A percentile compares a stretch with the other conserved stretches of the same genome.
Conservation (phyloP, 2,888 invertebrate genomes). For the Mechanitis messenoides region DNA sequence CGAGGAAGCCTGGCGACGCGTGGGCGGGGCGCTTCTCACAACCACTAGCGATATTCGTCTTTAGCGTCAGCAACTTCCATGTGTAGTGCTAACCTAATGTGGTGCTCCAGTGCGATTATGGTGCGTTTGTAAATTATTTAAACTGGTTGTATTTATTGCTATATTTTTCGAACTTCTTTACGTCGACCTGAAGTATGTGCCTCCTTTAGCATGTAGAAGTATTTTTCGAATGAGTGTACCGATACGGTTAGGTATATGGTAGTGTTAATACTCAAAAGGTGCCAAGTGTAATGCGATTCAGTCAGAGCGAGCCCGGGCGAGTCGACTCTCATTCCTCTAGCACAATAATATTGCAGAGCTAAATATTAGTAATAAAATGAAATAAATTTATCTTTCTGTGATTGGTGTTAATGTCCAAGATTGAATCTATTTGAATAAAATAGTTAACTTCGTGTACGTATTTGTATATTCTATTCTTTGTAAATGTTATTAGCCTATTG, state of each 20-base stretch:
- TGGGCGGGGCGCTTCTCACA: conserved; percentile 42
- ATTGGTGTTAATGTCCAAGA: conserved; percentile 44
- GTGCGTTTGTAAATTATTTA: conserved; percentile 37
- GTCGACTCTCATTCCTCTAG: conserved; percentile 66
- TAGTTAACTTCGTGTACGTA: conserved; percentile 50
- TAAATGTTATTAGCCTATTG: conserved; percentile 34
- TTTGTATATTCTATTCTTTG: conserved; percentile 44
- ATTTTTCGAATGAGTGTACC: conserved; percentile 45
- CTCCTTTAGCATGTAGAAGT: conserved; percentile 57
- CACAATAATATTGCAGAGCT: conserved; percentile 56
- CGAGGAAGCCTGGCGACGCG: conserved; percentile 34
- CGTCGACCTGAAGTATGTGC: conserved; percentile 65
- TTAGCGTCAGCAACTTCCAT: conserved; percentile 33
- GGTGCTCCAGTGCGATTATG: conserved; percentile 22
- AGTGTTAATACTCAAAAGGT: conserved; percentile 71
- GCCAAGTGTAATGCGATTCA: conserved; percentile 53
- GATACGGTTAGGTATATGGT: conserved; percentile 50
- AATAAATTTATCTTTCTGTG: conserved; percentile 35
- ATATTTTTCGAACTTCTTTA: conserved; percentile 61
- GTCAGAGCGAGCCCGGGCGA: conserved; percentile 32
- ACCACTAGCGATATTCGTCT: conserved; percentile 59
- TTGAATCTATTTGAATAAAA: conserved; percentile 48
- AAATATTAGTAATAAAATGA: conserved; percentile 38
- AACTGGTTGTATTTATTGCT: conserved; percentile 54
- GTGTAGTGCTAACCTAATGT: conserved; percentile 12